Percentiles rank a stretch among this genome's conserved stretches.
phyloP scores from a whole-genome alignment of 2,888 invertebrate genomes.

The Meloe dianella region DNA sequence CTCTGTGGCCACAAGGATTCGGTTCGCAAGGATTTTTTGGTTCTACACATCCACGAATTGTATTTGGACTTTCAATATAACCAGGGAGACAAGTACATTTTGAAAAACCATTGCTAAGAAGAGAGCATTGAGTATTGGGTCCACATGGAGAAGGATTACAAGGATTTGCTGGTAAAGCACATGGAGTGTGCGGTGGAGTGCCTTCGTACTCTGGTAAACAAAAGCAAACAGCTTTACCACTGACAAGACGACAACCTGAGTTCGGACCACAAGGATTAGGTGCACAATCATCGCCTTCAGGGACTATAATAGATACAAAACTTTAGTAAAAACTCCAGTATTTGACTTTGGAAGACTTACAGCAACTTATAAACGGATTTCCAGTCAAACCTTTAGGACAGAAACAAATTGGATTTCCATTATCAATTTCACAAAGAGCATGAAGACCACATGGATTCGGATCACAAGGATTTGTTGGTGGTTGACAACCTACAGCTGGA shows the following conservation, averaged over 20 bases:
- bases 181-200: slow-evolving; percentile 75
- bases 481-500: slow-evolving; percentile 73
- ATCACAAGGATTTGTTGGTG: slow-evolving; percentile 78
- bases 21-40: slow-evolving; percentile 82
- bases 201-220: slow-evolving; percentile 88
- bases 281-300: slow-evolving; percentile 83
- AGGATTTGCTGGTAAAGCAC: slow-evolving; percentile 76
- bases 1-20: slow-evolving; percentile 79
- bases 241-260: slow-evolving; percentile 80
- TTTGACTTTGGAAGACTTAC: slow-evolving; percentile 66
- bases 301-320: slow-evolving; percentile 68
- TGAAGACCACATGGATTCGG: slow-evolving; percentile 89
- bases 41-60: slow-evolving; percentile 83
- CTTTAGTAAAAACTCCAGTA: slow-evolving; percentile 14
- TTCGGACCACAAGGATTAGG: slow-evolving; percentile 85
- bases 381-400: slow-evolving; percentile 90
- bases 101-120: slow-evolving; percentile 79
- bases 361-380: slow-evolving; percentile 89
- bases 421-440: slow-evolving; percentile 83
- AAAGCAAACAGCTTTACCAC: slow-evolving; percentile 81
- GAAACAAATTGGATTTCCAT: slow-evolving; percentile 86
- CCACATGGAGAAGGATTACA: slow-evolving; percentile 88
- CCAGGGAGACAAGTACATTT: slow-evolving; percentile 87
- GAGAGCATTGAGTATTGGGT: slow-evolving; percentile 83
- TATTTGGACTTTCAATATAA: slow-evolving; percentile 85